Evolutionary conservation across 2,888 invertebrate genomes (phyloP).

Genomic region (Conops quadrifasciatus): DNA sequence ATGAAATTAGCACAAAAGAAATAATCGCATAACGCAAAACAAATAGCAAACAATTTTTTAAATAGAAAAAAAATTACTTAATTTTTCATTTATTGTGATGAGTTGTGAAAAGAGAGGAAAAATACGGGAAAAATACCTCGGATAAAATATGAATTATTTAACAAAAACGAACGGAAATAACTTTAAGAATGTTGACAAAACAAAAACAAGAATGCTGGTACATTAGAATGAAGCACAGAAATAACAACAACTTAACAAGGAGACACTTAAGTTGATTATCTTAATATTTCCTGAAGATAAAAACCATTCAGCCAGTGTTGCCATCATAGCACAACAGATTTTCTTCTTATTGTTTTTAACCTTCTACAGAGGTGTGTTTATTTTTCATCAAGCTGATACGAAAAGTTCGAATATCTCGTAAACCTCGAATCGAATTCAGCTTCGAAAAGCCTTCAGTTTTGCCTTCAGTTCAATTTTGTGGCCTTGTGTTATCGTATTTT

Average conservation of each 20-base stretch:
- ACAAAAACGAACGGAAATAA: no score
- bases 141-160: no score
- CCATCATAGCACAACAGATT: neutral
- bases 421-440: no score
- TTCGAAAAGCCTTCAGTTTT: no score
- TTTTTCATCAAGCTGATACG: no score
- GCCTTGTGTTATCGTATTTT: no score
- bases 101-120: neutral
- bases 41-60: neutral
- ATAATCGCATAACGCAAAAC: neutral
- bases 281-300: constrained; percentile 1
- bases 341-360: no score
- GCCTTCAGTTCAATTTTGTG: no score
- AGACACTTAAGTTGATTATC: no score
- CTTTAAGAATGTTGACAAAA: neutral
- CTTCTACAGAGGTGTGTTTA: no score
- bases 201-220: neutral
- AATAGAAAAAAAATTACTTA: neutral
- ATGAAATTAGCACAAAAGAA: neutral
- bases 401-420: no score
- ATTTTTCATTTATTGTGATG: neutral
- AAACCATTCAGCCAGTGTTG: neutral
- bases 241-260: neutral
- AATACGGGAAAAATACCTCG: no score
- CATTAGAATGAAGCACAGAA: neutral